A percentile compares a stretch with the other conserved stretches of the same genome.
Evolutionary conservation across 1,140 invertebrate species (phyloP).

Genomic region (Cotesia vestalis): DNA sequence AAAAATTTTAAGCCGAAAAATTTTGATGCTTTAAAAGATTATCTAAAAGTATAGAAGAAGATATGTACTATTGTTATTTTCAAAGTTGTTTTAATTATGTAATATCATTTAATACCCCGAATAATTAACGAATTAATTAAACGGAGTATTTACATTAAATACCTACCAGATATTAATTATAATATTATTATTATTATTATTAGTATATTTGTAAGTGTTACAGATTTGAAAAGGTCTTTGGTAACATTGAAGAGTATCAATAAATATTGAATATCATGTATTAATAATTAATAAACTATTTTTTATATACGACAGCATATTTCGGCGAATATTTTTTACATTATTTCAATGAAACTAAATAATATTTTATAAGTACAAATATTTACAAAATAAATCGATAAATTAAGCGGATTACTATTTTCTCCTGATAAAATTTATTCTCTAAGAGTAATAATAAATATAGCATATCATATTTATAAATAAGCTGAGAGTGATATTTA

Average conservation of each 20-base stretch:
- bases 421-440: slow-evolving; percentile 38
- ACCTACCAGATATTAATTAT: slow-evolving; percentile 46
- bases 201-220: slow-evolving; percentile 52
- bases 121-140: neutral
- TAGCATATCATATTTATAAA: slow-evolving; percentile 30
- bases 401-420: neutral
- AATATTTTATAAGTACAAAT: too few relatives aligned
- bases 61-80: slow-evolving; percentile 13
- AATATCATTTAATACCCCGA: too few relatives aligned
- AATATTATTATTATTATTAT: neutral
- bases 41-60: neutral
- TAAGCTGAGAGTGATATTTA: slow-evolving; percentile 45
- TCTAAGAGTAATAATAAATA: slow-evolving; percentile 2
- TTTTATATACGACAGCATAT: slow-evolving; percentile 27
- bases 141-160: slow-evolving; percentile 39
- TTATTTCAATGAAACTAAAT: too few relatives aligned
- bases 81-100: neutral
- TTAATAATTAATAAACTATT: slow-evolving; percentile 43
- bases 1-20: too few relatives aligned
- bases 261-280: slow-evolving; percentile 22
- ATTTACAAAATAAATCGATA: too few relatives aligned
- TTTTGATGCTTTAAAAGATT: too few relatives aligned
- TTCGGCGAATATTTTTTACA: too few relatives aligned
- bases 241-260: slow-evolving; percentile 48
- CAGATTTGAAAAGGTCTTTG: slow-evolving; percentile 50